phyloP scores from a whole-genome alignment of 2,797 vertebrate genomes.

The Emys orbicularis region DNA sequence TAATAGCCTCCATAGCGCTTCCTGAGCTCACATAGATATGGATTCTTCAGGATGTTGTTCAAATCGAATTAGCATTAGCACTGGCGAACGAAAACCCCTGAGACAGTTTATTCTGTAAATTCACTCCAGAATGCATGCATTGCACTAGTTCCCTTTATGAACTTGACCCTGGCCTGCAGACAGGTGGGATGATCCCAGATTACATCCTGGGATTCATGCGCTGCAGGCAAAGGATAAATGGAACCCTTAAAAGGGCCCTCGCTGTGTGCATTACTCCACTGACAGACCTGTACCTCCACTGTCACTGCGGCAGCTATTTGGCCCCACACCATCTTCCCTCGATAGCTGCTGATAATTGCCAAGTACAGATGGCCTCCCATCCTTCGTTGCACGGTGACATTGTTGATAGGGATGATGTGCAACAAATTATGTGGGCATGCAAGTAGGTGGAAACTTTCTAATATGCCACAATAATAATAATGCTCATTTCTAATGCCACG shows the following conservation, averaged over 20 bases:
- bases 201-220: background rate
- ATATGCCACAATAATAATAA: constrained; percentile 79
- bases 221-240: background rate
- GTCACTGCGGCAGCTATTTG: background rate
- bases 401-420: constrained; percentile 38
- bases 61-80: background rate
- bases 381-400: constrained; percentile 24
- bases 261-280: background rate
- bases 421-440: constrained; percentile 48
- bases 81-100: background rate
- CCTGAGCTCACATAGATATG: background rate
- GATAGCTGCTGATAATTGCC: constrained; percentile 11
- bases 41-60: background rate
- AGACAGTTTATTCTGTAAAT: background rate
- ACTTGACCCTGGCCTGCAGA: background rate
- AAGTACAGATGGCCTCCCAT: constrained; percentile 53
- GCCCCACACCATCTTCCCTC: constrained; percentile 12
- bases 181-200: background rate
- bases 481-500: constrained; percentile 67
- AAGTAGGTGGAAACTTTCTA: constrained; percentile 81
- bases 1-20: constrained; percentile 47
- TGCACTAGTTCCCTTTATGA: background rate
- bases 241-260: background rate
- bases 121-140: background rate
- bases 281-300: constrained; percentile 15